Conservation (phyloP, 2,797 vertebrate genomes). For the Sitta carolinensis region DNA sequence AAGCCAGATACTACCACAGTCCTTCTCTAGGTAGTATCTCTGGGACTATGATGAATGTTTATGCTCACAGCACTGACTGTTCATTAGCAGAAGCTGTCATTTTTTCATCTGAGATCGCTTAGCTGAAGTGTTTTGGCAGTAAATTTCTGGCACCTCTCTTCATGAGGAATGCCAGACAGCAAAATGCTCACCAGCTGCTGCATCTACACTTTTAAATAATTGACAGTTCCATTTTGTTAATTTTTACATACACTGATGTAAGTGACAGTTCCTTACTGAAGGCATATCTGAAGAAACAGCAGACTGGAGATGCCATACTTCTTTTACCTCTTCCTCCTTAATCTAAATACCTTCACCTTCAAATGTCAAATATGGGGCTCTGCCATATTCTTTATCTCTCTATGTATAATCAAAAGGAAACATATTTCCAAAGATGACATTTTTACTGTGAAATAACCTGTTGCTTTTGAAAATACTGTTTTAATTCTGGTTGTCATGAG, state of each 20-base stretch:
- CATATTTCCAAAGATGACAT: not conserved
- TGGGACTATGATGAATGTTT: not conserved
- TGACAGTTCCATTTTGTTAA: constrained; percentile 14
- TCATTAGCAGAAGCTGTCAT: constrained; percentile 47
- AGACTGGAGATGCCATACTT: not conserved
- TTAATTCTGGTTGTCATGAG: not conserved
- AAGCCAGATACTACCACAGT: not conserved
- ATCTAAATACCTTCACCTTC: not conserved
- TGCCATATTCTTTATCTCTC: not conserved
- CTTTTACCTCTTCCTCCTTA: not conserved
- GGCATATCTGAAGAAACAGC: not conserved
- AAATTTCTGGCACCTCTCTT: constrained; percentile 2
- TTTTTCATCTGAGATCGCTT: constrained; percentile 49
- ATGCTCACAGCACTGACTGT: not conserved
- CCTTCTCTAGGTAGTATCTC: not conserved
- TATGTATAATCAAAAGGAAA: not conserved
- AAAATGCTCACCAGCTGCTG: constrained; percentile 26
- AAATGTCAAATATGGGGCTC: not conserved
- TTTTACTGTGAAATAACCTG: constrained; percentile 4
- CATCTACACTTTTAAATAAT: constrained; percentile 25
- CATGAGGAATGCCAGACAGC: not conserved
- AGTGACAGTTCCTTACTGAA: not conserved
- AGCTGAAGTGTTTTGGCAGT: constrained; percentile 39
- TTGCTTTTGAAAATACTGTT: not conserved
- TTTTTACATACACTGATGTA: constrained; percentile 16